A percentile compares a stretch with the other conserved stretches of the same genome.
phyloP scores from a whole-genome alignment of 2,888 invertebrate species.

The Mylabris sibirica region DNA sequence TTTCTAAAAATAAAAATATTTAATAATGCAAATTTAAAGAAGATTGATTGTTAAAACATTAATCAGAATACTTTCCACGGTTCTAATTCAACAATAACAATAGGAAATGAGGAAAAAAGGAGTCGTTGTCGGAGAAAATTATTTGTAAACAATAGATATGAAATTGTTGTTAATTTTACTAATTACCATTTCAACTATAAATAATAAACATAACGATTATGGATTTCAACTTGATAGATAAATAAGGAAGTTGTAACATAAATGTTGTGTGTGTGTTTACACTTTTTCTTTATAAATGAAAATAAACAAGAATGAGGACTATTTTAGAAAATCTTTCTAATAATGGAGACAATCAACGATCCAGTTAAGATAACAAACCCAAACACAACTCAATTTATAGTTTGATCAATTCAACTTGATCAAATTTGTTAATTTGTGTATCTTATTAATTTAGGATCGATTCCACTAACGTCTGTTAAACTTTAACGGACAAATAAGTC shows the following conservation, averaged over 20 bases:
- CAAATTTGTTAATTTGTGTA: too few species aligned
- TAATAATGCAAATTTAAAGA: neutral
- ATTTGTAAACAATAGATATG: conserved; percentile 1
- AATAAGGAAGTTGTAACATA: conserved; percentile 2
- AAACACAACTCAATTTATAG: too few species aligned
- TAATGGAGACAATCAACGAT: neutral
- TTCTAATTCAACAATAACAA: neutral
- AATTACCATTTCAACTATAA: neutral
- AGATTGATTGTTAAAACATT: neutral
- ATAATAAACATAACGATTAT: neutral
- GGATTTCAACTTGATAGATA: neutral
- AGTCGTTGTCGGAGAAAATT: neutral
- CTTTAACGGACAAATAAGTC: too few species aligned
- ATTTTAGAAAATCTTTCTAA: neutral
- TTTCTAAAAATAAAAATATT: too few species aligned
- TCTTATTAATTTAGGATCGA: too few species aligned
- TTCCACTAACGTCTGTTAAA: too few species aligned
- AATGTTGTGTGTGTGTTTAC: neutral
- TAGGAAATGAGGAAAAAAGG: neutral
- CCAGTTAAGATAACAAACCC: too few species aligned
- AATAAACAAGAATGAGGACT: neutral
- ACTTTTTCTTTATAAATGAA: neutral
- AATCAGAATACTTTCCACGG: conserved; percentile 8
- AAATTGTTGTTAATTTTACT: neutral
- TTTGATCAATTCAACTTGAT: too few species aligned